Percentiles rank a stretch among this genome's conserved stretches.
Conservation (phyloP, 2,113 vertebrate species). For the Sus scrofa region T2T-Sscrofa CM000813.6:147164501-147165000, state of each 20-base stretch:
- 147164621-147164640: constrained; percentile 65
- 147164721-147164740: constrained; percentile 69
- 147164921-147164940: neutral
- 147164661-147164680: constrained; percentile 73
- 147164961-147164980: neutral
- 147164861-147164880: neutral
- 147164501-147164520: neutral
- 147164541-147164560: neutral
- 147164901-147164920: constrained; percentile 33
- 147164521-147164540: neutral
- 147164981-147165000: neutral
- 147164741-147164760: constrained; percentile 65
- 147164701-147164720: constrained; percentile 82
- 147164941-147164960: neutral
- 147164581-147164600: neutral
- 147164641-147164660: constrained; percentile 64
- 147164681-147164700: constrained; percentile 80
- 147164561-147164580: neutral
- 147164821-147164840: neutral
- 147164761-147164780: constrained; percentile 62
- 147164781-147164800: neutral
- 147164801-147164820: neutral
- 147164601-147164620: neutral
- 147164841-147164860: neutral
- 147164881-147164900: neutral